A percentile compares a stretch with the other conserved stretches of the same genome.
These are phyloP conservation scores for Brachionus plicatilis DNA, from an alignment of 1,140 invertebrate species.

Conservation along the genomic window DNA sequence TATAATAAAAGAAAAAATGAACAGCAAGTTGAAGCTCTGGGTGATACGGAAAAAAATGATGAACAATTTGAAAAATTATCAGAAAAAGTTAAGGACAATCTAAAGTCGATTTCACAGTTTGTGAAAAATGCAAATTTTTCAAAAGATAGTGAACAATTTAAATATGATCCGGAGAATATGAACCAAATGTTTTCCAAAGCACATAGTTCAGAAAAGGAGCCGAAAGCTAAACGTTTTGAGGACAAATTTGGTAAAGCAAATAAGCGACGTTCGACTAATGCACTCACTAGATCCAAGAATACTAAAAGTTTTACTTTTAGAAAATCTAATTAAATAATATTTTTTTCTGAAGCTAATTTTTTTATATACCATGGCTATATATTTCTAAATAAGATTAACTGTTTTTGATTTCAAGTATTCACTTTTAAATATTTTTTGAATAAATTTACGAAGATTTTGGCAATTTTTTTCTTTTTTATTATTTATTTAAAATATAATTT, in stretches of 20 bases:
- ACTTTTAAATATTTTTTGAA: too few relatives aligned
- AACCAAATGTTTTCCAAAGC: conserved; percentile 12
- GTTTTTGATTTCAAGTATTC: not conserved
- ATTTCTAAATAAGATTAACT: not conserved
- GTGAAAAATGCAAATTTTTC: conserved; percentile 26
- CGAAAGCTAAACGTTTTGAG: not conserved
- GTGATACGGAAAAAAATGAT: not conserved
- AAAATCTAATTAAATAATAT: not conserved
- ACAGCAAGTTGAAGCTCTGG: not conserved
- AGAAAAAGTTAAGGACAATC: conserved; percentile 21
- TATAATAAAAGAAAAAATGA: conserved; percentile 21
- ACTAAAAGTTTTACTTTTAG: conserved; percentile 14
- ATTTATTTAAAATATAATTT: too few relatives aligned
- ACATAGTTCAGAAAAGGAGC: not conserved
- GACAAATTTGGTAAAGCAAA: not conserved
- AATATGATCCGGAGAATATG: not conserved
- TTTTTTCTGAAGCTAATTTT: not conserved
- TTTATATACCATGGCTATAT: not conserved
- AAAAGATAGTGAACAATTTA: not conserved
- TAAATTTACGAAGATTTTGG: too few relatives aligned
- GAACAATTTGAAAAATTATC: not conserved
- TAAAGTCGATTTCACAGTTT: not conserved
- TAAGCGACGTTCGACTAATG: not conserved
- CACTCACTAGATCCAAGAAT: not conserved
- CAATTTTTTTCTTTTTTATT: too few relatives aligned